phyloP scores from a whole-genome alignment of 2,113 vertebrate species.

The Sorex araneus region DNA sequence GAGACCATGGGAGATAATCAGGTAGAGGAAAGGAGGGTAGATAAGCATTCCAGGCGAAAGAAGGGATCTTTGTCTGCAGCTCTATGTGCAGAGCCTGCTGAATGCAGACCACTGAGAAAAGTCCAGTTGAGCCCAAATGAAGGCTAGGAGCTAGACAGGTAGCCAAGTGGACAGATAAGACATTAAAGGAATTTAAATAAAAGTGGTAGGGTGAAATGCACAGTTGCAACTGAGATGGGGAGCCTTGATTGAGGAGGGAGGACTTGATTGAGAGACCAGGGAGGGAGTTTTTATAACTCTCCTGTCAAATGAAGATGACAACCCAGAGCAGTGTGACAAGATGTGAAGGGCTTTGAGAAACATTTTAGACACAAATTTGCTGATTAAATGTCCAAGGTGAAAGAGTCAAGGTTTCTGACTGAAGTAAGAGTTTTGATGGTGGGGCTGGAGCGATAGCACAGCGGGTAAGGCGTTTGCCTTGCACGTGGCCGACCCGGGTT shows the following conservation, averaged over 20 bases:
- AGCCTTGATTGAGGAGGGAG: neutral
- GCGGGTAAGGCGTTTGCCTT: no score
- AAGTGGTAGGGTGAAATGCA: neutral
- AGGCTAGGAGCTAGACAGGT: neutral
- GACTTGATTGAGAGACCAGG: neutral
- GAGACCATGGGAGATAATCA: neutral
- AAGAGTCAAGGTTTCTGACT: neutral
- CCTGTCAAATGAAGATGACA: neutral
- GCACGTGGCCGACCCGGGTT: no score
- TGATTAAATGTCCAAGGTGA: neutral
- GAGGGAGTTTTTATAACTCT: neutral
- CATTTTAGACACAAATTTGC: no score
- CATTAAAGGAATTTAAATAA: neutral
- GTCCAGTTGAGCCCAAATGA: neutral
- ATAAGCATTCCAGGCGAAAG: neutral
- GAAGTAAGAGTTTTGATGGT: neutral
- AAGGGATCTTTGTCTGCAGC: neutral
- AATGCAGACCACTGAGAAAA: neutral
- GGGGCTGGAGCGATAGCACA: no score
- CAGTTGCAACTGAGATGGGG: neutral
- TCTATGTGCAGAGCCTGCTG: neutral
- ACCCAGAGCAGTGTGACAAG: no score
- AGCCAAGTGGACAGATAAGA: neutral
- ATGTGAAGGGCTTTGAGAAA: neutral
- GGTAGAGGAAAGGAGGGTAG: neutral